A percentile compares a stretch with the other conserved stretches of the same genome.
Conservation (phyloP, 2,888 invertebrate species). For the Dorcus hopei region DNA sequence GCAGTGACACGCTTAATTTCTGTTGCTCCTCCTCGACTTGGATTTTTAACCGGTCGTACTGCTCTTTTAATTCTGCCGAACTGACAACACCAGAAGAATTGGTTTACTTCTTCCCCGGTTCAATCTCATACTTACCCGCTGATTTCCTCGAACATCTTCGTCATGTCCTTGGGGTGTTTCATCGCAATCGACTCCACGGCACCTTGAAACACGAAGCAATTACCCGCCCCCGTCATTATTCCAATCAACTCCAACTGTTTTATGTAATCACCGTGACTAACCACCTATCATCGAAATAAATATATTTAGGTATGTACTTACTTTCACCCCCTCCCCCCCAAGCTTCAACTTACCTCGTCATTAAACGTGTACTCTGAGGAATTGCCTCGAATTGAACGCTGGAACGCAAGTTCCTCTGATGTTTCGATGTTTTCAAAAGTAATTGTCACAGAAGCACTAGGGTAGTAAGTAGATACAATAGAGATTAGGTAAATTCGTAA, state of each 20-base stretch:
- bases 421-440: conserved; percentile 83
- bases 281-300: conserved; percentile 57
- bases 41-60: conserved; percentile 86
- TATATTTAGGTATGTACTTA: not conserved
- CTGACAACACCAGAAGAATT: conserved; percentile 40
- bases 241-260: conserved; percentile 87
- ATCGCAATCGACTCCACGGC: conserved; percentile 99
- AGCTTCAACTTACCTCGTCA: conserved; percentile 63
- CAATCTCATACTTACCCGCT: conserved; percentile 66
- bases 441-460: conserved; percentile 91
- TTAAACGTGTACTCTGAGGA: conserved; percentile 94
- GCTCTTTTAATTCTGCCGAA: conserved; percentile 92
- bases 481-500: no score
- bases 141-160: conserved; percentile 96
- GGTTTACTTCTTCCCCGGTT: conserved; percentile 3
- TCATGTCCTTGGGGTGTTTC: conserved; percentile 99
- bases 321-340: not conserved
- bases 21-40: conserved; percentile 98
- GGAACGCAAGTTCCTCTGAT: conserved; percentile 76
- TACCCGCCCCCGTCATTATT: conserved; percentile 98
- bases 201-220: conserved; percentile 98
- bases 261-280: conserved; percentile 80
- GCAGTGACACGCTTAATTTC: conserved; percentile 96
- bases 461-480: no score
- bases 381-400: conserved; percentile 84